Evolutionary conservation across 2,797 vertebrate species (phyloP), one percentile per base, ranked within the genome.

Genomic region (Pangasius larnaudii): DNA sequence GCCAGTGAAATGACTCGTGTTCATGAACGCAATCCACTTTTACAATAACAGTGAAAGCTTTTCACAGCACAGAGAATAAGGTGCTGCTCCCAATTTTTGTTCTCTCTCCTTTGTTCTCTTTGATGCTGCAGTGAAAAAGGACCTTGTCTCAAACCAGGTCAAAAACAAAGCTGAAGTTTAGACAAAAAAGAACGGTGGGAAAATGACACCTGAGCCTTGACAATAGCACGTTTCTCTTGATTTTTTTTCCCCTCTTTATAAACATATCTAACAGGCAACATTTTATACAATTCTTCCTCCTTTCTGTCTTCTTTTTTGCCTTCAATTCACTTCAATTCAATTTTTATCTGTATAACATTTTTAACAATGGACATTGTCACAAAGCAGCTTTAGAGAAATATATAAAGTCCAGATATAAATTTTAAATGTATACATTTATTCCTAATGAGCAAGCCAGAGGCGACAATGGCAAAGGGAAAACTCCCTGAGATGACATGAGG

Each of bases 1-100:
- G 74, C 74, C 42, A 63, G 18, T 69, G 71, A 85, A 83, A 71
- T 82, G 81, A 67, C 67, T 89, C 63, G 46, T n/a, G 53, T 58
- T 88, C 39, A 49, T 84, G 84, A 79, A 53, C 33, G 19, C 51
- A 83, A 65, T 74, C 36, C 33, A 67, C 83, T 77, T 85, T 88
- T 75, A 51, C 59, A 85, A 78, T 86, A 88, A 83, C 86, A 88
- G 69, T 53, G 85, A 90, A 74, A 75, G 71, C 58, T 77, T 75
- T 61, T 75, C 56, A 84, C 69, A 65, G 39, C 16, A 67, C 16
- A 10, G 46, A 65, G 71, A 63, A 84, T 84, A 84, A 75, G 58
- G 80, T 39, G 59, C 59, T 71, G 86, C 88, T 86, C 88, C 87
- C 77, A 74, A 42, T 84, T 42, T 83, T n/a, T 75, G 27, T 77